phyloP scores from a whole-genome alignment of 2,113 vertebrate species.

The Cairina moschata region DNA sequence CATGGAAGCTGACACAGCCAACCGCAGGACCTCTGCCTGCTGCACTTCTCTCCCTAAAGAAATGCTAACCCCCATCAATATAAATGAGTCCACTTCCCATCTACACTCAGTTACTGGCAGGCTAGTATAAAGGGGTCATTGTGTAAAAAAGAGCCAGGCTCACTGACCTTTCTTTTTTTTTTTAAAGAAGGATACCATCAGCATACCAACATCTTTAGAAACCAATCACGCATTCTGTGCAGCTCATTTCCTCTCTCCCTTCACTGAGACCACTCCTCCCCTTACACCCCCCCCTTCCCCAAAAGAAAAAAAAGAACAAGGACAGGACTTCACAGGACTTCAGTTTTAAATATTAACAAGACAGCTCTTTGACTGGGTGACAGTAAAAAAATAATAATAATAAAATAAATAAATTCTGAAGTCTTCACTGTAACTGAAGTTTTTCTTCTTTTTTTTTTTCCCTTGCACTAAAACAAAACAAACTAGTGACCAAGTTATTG shows the following conservation, averaged over 20 bases:
- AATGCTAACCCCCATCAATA: not conserved
- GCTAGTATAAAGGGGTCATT: not conserved
- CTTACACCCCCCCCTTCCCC: no score
- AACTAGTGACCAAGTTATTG: not conserved
- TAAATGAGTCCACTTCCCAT: not conserved
- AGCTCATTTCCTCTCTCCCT: not conserved
- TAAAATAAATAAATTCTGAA: not conserved
- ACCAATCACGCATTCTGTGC: not conserved
- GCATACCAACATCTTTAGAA: not conserved
- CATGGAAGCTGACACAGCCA: conserved; percentile 25
- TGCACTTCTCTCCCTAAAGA: not conserved
- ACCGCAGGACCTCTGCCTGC: not conserved
- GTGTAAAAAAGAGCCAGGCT: not conserved
- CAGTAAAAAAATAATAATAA: not conserved
- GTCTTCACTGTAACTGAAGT: not conserved
- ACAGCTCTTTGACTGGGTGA: not conserved
- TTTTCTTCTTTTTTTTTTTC: no score
- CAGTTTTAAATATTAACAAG: not conserved
- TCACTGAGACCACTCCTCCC: not conserved
- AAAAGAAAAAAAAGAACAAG: not conserved
- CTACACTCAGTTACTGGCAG: not conserved
- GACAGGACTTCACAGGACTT: not conserved
- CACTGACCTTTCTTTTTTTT: not conserved
- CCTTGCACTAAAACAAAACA: not conserved
- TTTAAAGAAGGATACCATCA: not conserved